Evolutionary conservation across 2,113 vertebrate species (phyloP), one percentile per base, ranked within the genome.

Genomic region (Salvelinus sp.): DNA sequence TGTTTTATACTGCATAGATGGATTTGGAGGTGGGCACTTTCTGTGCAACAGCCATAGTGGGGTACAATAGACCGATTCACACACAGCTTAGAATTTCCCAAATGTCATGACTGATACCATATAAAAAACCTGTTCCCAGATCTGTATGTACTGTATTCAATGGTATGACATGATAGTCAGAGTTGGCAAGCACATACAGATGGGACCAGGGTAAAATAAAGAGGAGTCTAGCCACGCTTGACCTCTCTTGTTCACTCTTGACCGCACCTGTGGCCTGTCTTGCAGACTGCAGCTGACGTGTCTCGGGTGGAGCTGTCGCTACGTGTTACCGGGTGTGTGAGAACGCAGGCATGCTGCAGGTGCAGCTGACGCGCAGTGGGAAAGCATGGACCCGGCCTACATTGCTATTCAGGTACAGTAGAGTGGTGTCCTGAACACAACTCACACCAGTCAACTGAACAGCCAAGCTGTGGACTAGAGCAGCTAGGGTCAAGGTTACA

Each of bases 361-460:
- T 95, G 81, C 93, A 85, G 71, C 76, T 95, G 79, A 69, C 83
- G 28, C 91, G 94, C 66, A 86, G 57, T 16, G 92, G 92, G 4
- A 77, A 78, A 94, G 88, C 18, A 2, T 25, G 1, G 94, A 96
- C 38, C 92, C 92, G 0, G 89, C 93, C 0, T 92, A 93, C 69
- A 48, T 92, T 23, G 85, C 80, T 9, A 87, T 67, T 27, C 73
- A 57, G 57, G 30, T 72, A 38, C 66, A 27, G 12, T 14, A 75
- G 1, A 10, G 9, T 44, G 3, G 9, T 44, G 2, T 44, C 30
- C 33, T 54, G 47, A 16, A 25, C 70, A 71, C 22, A n/a, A 23
- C 9, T 27, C 23, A 54, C 16, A 62, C 5, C 20, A 22, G 6
- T 23, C 58, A 62, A 62, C 5, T 18, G 16, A 62, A 62, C 13